phyloP scores from a whole-genome alignment of 2,888 invertebrate species.

The Erebia aethiops region DNA sequence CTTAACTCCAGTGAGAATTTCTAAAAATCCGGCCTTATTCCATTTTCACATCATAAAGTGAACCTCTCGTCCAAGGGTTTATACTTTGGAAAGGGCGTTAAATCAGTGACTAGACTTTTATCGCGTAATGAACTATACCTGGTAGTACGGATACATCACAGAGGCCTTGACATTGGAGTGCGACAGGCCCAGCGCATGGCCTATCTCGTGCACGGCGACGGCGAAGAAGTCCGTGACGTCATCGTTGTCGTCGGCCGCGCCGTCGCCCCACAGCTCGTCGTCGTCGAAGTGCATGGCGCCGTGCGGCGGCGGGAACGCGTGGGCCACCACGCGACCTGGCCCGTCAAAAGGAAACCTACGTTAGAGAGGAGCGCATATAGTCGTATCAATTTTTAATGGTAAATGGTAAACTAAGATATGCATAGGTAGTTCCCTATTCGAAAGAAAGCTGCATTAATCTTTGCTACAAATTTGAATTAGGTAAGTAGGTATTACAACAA shows the following conservation, averaged over 20 bases:
- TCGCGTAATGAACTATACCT: no score
- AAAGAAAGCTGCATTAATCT: no score
- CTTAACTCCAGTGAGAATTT: no score
- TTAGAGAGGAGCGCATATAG: conserved; percentile 36
- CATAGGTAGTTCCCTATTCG: background rate
- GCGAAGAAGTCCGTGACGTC: conserved; percentile 85
- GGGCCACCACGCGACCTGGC: conserved; percentile 87
- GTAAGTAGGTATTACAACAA: no score
- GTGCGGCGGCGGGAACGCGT: conserved; percentile 89
- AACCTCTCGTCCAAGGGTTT: no score
- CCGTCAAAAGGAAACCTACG: conserved; percentile 90
- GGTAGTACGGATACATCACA: conserved; percentile 92
- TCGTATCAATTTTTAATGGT: conserved; percentile 9
- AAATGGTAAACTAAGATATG: background rate
- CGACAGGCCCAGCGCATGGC: conserved; percentile 89
- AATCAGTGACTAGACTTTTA: no score
- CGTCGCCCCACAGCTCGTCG: conserved; percentile 87
- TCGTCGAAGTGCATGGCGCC: conserved; percentile 92
- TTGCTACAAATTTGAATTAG: no score
- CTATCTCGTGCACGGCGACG: conserved; percentile 90
- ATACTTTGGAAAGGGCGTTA: no score
- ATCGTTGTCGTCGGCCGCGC: conserved; percentile 67
- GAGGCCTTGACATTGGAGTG: conserved; percentile 86
- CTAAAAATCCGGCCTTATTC: no score
- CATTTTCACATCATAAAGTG: no score